These are phyloP conservation scores for Eublepharis macularius DNA, from an alignment of 2,113 vertebrate species.

Conservation along the genomic window DNA sequence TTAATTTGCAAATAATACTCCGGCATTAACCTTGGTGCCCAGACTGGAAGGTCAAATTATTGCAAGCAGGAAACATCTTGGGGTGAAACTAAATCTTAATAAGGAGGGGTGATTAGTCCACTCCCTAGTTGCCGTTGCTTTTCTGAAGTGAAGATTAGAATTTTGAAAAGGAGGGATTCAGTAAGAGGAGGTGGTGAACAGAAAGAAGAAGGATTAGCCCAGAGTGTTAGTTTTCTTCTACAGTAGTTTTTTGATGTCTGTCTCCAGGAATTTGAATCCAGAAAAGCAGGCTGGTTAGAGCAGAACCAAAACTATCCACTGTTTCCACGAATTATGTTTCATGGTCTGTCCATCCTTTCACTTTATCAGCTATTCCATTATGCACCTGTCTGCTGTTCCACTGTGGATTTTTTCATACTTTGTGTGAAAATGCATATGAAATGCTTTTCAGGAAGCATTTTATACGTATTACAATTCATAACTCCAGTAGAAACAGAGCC, in stretches of 20 bases:
- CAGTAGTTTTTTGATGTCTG: neutral
- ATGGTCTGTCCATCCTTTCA: too few relatives aligned
- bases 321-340: too few relatives aligned
- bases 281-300: neutral
- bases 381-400: too few relatives aligned
- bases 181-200: neutral
- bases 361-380: too few relatives aligned
- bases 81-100: constrained; percentile 33
- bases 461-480: too few relatives aligned
- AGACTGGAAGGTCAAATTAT: constrained; percentile 55
- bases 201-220: constrained; percentile 10
- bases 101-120: neutral
- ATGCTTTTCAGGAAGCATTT: too few relatives aligned
- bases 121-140: neutral
- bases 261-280: neutral
- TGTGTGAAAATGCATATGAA: too few relatives aligned
- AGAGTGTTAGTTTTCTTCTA: neutral
- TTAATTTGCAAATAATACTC: constrained; percentile 34
- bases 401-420: too few relatives aligned
- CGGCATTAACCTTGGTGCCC: constrained; percentile 40
- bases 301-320: neutral
- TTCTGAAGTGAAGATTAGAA: constrained; percentile 33
- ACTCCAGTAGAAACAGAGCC: too few relatives aligned
- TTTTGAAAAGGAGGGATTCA: constrained; percentile 10
- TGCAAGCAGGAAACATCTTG: constrained; percentile 28